Evolutionary conservation across 2,797 vertebrate genomes (phyloP), one percentile per base, ranked within the genome.

Genomic region (Benthosema pterotum): DNA sequence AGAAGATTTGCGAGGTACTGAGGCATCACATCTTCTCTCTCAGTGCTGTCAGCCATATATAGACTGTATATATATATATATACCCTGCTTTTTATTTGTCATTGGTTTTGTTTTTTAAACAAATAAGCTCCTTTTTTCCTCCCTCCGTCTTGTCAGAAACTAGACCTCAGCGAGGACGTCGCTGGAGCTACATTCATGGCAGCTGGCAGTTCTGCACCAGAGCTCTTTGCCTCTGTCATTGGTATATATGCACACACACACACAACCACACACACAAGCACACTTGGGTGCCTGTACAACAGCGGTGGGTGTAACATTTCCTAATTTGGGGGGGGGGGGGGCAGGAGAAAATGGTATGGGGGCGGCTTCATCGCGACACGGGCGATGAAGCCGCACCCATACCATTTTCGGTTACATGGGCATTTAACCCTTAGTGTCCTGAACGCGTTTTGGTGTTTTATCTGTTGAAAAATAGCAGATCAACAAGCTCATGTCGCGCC

Each of bases 151-250:
- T 12, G 66, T 63, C 83, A 99, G 98, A 97, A 94, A 92, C 88
- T 99, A 17, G 95, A 97, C 83, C 87, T 99, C 76, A 98, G 96
- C 46, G 98, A 96, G 87, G 97, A 99, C 67, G 98, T 99, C 47
- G 98, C 98, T 0, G 98, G 98, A 73, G 98, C 98, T 62, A 99
- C 98, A 16, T 99, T 99, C 87, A 99, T 99, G 98, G 98, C 98
- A 67, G 98, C 98, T 12, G 98, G 97, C 75, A 99, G 98, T 86
- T 99, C 98, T 1, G 98, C 97, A 0, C 98, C 98, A 0, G 98
- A 99, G 75, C 93, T 99, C 42, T 99, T 99, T 80, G 95, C 98
- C 42, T 99, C 98, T 5, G 82, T 99, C 60, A 99, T 99, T 67
- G 97, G 98, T 99, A 93, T 46, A 56, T 45, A 19, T 17, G 58